Conservation (phyloP, 2,888 invertebrate genomes). For the Villa cingulata region DNA sequence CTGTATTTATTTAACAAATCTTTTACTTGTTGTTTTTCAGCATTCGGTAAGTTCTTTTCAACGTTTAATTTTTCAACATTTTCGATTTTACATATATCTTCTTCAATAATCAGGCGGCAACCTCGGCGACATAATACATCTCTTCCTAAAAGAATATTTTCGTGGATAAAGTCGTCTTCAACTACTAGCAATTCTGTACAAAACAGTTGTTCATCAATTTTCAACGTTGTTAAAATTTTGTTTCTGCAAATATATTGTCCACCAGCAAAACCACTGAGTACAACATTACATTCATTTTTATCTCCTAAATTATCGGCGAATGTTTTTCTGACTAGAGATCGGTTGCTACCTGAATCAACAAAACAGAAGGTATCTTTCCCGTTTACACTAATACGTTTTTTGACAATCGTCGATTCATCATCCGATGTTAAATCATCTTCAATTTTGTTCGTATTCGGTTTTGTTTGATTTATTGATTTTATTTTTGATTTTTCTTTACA, state of each 20-base stretch:
- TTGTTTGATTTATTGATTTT: not conserved
- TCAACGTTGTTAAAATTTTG: not conserved
- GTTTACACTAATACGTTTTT: conserved; percentile 1
- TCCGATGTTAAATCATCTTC: conserved; percentile 1
- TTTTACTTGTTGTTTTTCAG: not conserved
- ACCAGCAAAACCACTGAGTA: conserved; percentile 4
- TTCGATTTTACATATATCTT: not conserved
- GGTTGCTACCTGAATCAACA: conserved; percentile 2
- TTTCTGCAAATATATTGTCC: not conserved
- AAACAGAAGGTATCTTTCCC: not conserved
- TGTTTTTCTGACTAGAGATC: not conserved
- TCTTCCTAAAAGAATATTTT: conserved; percentile 3
- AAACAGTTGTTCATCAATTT: not conserved
- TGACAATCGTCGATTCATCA: too few relatives aligned
- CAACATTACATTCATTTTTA: not conserved
- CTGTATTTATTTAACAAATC: not conserved
- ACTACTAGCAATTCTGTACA: not conserved
- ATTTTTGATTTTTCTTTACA: not conserved
- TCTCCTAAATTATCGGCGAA: not conserved
- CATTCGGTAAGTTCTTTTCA: not conserved
- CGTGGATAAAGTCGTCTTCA: not conserved
- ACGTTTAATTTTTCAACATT: not conserved
- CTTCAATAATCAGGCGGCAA: conserved; percentile 2
- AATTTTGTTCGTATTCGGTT: not conserved
- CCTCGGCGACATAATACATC: conserved; percentile 1